These are phyloP conservation scores for Octopus sinensis DNA, from an alignment of 1,140 invertebrate genomes.

Conservation along the genomic window DNA sequence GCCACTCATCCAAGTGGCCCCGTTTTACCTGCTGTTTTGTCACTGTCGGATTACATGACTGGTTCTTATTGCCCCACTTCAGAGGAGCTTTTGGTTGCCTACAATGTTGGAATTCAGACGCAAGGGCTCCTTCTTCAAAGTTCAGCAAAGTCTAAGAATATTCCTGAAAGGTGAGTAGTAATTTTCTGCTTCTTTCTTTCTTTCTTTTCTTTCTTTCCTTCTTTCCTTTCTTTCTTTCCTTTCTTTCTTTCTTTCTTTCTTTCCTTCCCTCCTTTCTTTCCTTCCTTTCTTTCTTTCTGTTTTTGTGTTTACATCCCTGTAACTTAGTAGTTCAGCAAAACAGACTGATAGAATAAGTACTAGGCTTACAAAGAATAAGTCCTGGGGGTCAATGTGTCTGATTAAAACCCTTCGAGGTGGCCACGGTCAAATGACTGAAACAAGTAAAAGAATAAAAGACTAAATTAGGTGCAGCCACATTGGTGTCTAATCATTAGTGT, in stretches of 20 bases:
- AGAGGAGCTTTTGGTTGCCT: slow-evolving; percentile 41
- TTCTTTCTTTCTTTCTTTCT: not conserved
- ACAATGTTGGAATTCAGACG: slow-evolving; percentile 44
- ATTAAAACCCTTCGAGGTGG: no score
- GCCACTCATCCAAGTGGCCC: slow-evolving; percentile 46
- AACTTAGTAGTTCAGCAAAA: no score
- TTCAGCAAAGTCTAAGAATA: slow-evolving; percentile 34
- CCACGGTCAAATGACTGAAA: no score
- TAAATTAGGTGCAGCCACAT: no score
- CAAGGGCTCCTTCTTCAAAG: slow-evolving; percentile 41
- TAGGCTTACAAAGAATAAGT: no score
- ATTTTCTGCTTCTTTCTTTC: not conserved
- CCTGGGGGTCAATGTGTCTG: no score
- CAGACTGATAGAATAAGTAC: no score
- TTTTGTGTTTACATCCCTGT: not conserved
- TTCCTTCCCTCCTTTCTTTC: not conserved
- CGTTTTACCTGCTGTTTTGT: slow-evolving; percentile 41
- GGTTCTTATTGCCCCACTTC: slow-evolving; percentile 23
- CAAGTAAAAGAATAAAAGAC: no score
- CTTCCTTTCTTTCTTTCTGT: not conserved
- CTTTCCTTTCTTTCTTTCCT: not conserved
- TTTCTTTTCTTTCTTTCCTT: not conserved
- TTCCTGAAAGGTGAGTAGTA: slow-evolving; percentile 38
- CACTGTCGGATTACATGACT: slow-evolving; percentile 35
- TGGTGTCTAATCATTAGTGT: no score